Evolutionary conservation across 2,797 vertebrate genomes (phyloP).

Genomic region (Acanthis flammea): DNA sequence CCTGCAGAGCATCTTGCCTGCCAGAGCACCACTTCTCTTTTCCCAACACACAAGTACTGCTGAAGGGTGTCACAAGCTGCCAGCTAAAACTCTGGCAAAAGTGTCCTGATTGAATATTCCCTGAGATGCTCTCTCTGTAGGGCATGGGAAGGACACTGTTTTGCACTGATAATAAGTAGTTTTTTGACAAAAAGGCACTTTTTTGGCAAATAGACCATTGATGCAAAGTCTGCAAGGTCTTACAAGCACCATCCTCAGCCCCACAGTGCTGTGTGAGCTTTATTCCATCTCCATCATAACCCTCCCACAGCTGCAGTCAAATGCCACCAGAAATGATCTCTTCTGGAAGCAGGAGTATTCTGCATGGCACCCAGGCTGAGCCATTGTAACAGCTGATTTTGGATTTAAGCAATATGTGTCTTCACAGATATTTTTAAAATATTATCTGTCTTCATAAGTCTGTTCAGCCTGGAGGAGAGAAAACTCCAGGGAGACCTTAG

Average conservation of each 20-base stretch:
- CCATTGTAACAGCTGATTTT: neutral
- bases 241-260: neutral
- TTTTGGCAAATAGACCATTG: neutral
- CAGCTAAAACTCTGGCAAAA: neutral
- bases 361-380: neutral
- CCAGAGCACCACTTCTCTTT: neutral
- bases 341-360: neutral
- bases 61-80: neutral
- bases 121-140: neutral
- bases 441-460: neutral
- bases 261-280: neutral
- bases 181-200: neutral
- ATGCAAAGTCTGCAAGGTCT: neutral
- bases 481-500: neutral
- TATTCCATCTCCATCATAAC: neutral
- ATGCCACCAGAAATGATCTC: neutral
- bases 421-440: neutral
- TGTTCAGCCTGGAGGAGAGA: neutral
- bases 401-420: neutral
- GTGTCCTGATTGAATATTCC: neutral
- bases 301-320: neutral
- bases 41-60: neutral
- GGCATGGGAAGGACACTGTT: neutral
- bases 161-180: neutral
- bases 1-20: neutral